phyloP scores from a whole-genome alignment of 2,888 invertebrate species.

The Ectropis crepuscularia region DNA sequence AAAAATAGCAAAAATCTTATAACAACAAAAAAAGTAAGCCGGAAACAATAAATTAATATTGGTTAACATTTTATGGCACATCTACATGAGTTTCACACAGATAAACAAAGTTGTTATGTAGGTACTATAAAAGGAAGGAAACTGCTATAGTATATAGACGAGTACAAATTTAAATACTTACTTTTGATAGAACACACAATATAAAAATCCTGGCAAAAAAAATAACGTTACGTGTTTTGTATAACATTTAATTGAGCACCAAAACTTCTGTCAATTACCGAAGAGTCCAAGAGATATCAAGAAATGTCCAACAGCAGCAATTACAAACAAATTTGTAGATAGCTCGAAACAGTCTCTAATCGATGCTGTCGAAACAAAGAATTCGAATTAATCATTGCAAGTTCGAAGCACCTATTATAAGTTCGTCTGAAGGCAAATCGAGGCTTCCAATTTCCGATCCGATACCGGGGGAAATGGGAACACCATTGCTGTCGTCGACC shows the following conservation, averaged over 20 bases:
- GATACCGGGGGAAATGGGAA: constrained; percentile 50
- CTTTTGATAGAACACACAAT: too few relatives aligned
- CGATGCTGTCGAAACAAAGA: constrained; percentile 36
- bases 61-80: too few relatives aligned
- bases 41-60: too few relatives aligned
- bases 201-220: too few relatives aligned
- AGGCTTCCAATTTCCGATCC: constrained; percentile 50
- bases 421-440: constrained; percentile 48
- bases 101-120: too few relatives aligned
- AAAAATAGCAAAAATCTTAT: too few relatives aligned
- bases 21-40: too few relatives aligned
- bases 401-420: constrained; percentile 48
- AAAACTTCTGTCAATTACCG: background rate
- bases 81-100: too few relatives aligned
- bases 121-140: too few relatives aligned
- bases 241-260: background rate
- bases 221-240: background rate
- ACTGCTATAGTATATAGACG: too few relatives aligned
- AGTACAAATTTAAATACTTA: too few relatives aligned
- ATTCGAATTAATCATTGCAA: constrained; percentile 44
- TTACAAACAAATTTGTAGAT: constrained; percentile 28
- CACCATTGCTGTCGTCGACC: constrained; percentile 34
- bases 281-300: background rate
- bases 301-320: constrained; percentile 7
- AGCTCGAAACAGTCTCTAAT: constrained; percentile 26